phyloP scores from a whole-genome alignment of 2,797 vertebrate species.

The Sciaenops ocellatus region DNA sequence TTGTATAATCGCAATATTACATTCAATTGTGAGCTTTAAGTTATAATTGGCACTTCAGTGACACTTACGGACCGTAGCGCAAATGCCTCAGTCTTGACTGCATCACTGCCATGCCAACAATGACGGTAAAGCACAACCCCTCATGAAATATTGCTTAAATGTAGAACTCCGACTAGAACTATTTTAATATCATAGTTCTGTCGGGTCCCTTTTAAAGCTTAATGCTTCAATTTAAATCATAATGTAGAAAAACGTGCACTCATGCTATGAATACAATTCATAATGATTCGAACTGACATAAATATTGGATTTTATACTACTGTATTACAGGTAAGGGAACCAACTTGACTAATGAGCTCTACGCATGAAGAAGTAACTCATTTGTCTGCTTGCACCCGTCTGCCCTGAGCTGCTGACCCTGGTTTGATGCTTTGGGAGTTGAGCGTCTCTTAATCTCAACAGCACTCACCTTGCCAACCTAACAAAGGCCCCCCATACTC shows the following conservation, averaged over 20 bases:
- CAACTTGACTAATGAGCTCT: constrained; percentile 64
- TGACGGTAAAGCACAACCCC: too few species aligned
- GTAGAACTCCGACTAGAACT: background rate
- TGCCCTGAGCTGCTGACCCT: constrained; percentile 65
- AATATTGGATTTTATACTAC: constrained; percentile 45
- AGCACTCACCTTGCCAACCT: constrained; percentile 66
- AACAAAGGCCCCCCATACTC: constrained; percentile 33
- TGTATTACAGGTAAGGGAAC: constrained; percentile 45
- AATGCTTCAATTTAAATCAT: constrained; percentile 14
- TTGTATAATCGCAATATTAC: too few species aligned
- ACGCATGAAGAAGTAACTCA: constrained; percentile 57
- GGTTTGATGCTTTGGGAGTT: constrained; percentile 58
- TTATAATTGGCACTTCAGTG: too few species aligned
- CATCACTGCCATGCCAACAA: too few species aligned
- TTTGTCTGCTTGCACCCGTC: constrained; percentile 62
- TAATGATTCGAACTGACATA: constrained; percentile 45
- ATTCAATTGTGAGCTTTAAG: too few species aligned
- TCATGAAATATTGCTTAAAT: background rate
- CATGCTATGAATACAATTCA: constrained; percentile 22
- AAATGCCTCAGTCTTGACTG: too few species aligned
- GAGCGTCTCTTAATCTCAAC: constrained; percentile 66
- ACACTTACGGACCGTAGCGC: too few species aligned
- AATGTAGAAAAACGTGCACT: background rate
- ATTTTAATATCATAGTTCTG: background rate
- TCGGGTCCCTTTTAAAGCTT: background rate